Evolutionary conservation across 2,113 vertebrate genomes (phyloP).

Genomic region (Eretmochelys imbricata): DNA sequence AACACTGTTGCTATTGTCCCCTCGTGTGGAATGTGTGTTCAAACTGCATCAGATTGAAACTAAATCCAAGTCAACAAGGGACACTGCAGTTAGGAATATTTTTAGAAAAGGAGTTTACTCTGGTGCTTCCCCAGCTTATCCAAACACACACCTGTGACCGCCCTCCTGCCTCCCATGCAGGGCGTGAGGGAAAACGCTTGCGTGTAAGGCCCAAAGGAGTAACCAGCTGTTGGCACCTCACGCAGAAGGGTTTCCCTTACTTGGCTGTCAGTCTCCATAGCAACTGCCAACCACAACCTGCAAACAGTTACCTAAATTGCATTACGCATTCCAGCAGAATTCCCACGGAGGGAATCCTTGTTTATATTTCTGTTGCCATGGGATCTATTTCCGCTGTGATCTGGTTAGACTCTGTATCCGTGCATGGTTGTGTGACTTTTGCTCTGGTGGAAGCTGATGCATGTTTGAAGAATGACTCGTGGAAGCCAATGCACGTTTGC

Average conservation of each 20-base stretch:
- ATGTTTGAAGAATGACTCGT: conserved; percentile 35
- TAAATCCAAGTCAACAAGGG: not conserved
- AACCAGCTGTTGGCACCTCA: conserved; percentile 68
- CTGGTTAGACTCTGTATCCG: not conserved
- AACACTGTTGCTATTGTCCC: not conserved
- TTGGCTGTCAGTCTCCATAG: conserved; percentile 70
- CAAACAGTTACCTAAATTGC: conserved; percentile 78
- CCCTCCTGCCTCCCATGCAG: conserved; percentile 20
- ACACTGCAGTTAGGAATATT: not conserved
- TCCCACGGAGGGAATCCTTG: conserved; percentile 76
- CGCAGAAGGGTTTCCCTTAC: conserved; percentile 77
- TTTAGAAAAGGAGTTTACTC: not conserved
- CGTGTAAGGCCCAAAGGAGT: not conserved
- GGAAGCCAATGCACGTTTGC: conserved; percentile 45
- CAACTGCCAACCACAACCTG: conserved; percentile 79
- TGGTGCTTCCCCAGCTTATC: not conserved
- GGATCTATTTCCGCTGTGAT: not conserved
- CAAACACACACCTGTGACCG: conserved; percentile 59
- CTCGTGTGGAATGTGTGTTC: accelerated
- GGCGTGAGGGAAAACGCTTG: conserved; percentile 42
- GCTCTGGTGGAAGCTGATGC: conserved; percentile 24
- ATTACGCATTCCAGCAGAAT: conserved; percentile 69
- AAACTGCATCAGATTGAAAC: not conserved
- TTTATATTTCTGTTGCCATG: conserved; percentile 81
- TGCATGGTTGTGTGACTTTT: not conserved